Evolutionary conservation across 2,797 vertebrate genomes (phyloP).

Genomic region (Garrulus glandarius): DNA sequence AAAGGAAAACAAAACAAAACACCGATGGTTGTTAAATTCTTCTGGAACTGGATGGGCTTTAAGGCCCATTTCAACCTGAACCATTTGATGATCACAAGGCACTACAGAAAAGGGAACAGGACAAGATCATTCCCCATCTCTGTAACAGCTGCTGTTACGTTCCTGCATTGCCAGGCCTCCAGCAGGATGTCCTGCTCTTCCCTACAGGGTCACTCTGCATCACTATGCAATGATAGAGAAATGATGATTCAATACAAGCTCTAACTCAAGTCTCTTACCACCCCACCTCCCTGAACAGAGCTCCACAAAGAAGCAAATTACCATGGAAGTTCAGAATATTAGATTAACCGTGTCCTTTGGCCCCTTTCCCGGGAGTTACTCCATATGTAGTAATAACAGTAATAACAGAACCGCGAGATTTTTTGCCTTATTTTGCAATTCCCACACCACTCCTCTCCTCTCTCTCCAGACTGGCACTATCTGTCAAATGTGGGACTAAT

Average conservation of each 20-base stretch:
- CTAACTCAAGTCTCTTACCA: background rate
- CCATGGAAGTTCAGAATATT: background rate
- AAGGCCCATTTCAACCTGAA: background rate
- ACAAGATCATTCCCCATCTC: too few species aligned
- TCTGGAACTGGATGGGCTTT: background rate
- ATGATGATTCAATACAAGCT: background rate
- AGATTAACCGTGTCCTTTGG: background rate
- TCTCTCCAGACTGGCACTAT: rapidly evolving
- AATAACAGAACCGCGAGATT: rapidly evolving
- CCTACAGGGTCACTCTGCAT: rapidly evolving
- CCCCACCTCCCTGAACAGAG: background rate
- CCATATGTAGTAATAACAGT: background rate
- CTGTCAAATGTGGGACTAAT: rapidly evolving
- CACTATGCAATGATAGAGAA: background rate
- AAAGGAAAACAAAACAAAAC: background rate
- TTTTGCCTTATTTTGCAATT: background rate
- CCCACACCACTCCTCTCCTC: background rate
- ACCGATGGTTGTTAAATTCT: background rate
- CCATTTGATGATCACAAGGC: background rate
- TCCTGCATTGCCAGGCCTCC: background rate
- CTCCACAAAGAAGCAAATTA: background rate
- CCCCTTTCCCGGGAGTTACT: background rate
- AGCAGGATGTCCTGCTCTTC: background rate
- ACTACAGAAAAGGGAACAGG: background rate
- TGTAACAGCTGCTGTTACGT: rapidly evolving